Percentiles rank a stretch among this genome's conserved stretches.
phyloP scores from a whole-genome alignment of 2,888 invertebrate species.

The Trachelus troglodyta region DNA sequence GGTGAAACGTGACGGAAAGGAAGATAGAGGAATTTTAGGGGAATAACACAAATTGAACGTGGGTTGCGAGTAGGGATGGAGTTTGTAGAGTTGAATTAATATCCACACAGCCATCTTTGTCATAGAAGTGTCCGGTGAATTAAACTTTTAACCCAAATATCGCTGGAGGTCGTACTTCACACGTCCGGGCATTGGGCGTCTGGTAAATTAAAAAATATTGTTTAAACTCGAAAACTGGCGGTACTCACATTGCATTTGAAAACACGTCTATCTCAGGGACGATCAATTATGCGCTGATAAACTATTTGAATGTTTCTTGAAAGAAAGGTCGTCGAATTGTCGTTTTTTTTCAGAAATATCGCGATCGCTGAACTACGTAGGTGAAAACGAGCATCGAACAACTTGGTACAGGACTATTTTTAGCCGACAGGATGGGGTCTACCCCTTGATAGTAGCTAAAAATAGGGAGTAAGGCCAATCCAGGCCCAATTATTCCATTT shows the following conservation, averaged over 20 bases:
- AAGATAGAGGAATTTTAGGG: not conserved
- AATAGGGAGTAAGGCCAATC: slow-evolving; percentile 63
- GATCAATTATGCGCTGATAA: not conserved
- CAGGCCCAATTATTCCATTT: slow-evolving; percentile 63
- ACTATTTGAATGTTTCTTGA: not conserved
- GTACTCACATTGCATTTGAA: not conserved
- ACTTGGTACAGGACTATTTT: slow-evolving; percentile 52
- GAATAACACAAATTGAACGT: slow-evolving; percentile 27
- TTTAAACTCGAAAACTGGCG: not conserved
- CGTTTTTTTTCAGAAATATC: not conserved
- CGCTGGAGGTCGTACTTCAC: not conserved
- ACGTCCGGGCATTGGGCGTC: not conserved
- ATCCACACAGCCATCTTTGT: slow-evolving; percentile 26
- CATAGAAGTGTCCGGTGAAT: slow-evolving; percentile 38
- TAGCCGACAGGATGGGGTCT: slow-evolving; percentile 57
- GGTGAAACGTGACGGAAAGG: not conserved
- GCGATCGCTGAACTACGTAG: not conserved
- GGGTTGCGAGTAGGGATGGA: slow-evolving; percentile 23
- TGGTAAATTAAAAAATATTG: not conserved
- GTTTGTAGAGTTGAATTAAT: slow-evolving; percentile 37
- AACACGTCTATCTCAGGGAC: not conserved
- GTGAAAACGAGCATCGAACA: not conserved
- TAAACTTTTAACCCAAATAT: slow-evolving; percentile 51
- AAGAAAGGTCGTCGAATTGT: not conserved
- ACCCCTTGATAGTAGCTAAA: slow-evolving; percentile 58